Evolutionary conservation across 2,113 vertebrate genomes (phyloP).

Genomic region (Apteryx mantelli): DNA sequence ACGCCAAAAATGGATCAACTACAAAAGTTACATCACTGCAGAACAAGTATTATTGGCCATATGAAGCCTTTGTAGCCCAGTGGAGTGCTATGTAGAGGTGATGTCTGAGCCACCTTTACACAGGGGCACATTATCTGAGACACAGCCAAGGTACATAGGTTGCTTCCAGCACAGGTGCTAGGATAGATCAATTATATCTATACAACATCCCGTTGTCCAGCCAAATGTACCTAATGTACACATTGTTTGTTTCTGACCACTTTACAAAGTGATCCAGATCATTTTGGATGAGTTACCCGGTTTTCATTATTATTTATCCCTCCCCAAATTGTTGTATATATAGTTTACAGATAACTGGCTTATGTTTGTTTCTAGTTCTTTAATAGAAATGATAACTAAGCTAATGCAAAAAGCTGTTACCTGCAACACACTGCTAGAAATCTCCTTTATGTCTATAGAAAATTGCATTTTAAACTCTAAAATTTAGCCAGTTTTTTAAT

Average conservation of each 20-base stretch:
- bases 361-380: neutral
- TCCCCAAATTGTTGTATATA: neutral
- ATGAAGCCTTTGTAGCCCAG: neutral
- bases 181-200: neutral
- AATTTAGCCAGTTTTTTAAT: constrained; percentile 1
- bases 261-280: neutral
- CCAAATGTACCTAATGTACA: neutral
- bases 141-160: neutral
- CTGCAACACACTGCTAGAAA: neutral
- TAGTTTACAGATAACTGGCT: neutral
- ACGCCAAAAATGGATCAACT: neutral
- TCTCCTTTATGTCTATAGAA: neutral
- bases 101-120: neutral
- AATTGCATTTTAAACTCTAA: constrained; percentile 2
- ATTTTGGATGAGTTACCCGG: neutral
- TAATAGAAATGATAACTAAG: neutral
- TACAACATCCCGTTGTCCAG: neutral
- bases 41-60: neutral
- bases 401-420: neutral
- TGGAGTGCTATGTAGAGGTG: neutral
- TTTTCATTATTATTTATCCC: neutral
- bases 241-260: neutral
- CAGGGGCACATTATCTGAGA: rapidly evolving
- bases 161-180: neutral
- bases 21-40: neutral